Percentiles rank a stretch among this genome's conserved stretches.
Conservation (phyloP, 2,113 vertebrate genomes). For the Alligator mississippiensis region DNA sequence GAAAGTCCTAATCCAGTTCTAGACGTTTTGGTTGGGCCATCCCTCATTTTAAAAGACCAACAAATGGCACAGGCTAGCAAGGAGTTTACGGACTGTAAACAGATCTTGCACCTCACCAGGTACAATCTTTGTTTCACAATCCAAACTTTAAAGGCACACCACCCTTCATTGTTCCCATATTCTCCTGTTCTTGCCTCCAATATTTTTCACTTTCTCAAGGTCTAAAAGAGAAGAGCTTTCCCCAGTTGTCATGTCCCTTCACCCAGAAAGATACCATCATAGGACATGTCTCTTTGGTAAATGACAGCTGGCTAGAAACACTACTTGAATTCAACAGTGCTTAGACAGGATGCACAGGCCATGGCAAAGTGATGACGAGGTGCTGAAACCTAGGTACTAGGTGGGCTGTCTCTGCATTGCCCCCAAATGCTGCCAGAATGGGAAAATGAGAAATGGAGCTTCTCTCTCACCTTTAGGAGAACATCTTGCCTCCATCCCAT, state of each 20-base stretch:
- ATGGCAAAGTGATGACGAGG: neutral
- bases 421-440: accelerated
- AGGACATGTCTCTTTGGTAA: neutral
- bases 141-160: neutral
- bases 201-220: neutral
- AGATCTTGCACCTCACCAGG: neutral
- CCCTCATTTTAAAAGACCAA: neutral
- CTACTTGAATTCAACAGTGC: neutral
- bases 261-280: neutral
- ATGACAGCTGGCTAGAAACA: neutral
- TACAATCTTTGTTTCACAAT: neutral
- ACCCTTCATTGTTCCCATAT: neutral
- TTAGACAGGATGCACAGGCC: too few species aligned
- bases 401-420: neutral
- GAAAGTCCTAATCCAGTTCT: neutral
- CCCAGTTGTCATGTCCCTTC: neutral
- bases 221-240: neutral
- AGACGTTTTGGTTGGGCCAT: neutral
- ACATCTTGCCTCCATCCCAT: neutral
- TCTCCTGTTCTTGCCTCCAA: neutral
- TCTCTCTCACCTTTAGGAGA: neutral
- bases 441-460: neutral
- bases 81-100: neutral
- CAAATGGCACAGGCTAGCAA: neutral
- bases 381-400: neutral